Base-by-base conservation (phyloP, 2,797 vertebrate genomes). In the Linurgus olivaceus region DNA sequence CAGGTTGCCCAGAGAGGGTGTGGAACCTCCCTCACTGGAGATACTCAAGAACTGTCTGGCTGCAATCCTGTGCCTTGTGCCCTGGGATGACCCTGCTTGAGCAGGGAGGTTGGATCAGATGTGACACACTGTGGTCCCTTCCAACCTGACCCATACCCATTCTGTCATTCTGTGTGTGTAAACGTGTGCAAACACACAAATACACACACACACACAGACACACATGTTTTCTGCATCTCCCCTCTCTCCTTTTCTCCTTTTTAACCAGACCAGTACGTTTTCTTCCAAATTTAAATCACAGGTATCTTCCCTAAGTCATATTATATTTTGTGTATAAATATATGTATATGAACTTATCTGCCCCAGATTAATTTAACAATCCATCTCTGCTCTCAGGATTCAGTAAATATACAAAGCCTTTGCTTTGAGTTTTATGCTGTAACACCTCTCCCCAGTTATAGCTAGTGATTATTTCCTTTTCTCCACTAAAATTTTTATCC, bases 21-120 rank as follows among this genome's bases (percentile, higher is more conserved):
- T 33, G 50, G 37, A 18, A 20, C 57, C 3, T 63, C 20, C 14
- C 24, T 70, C 7, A 11, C 17, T 23, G 29, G 63, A 70, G 11
- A 57, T 29, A 44, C 0, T 45, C 50, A 20, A 55, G 35, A 88
- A 44, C 24, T 2, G 2, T 17, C 11, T 44, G 18, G 63, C 29
- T 1, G 0, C 24, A 55, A 1, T 37, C 13, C 48, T 88, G 26
- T 42, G 15, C 47, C 5, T 0, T 10, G 17, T 54, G 26, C 23
- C n/a, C 26, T 28, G 28, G 16, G n/a, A 37, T 6, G 11, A 21
- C 28, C 5, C 31, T 37, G 13, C 9, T 15, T 33, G 37, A 13
- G 28, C 28, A 57, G 28, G 19, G 19, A 75, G 23, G 11, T 0
- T 55, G 50, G 29, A 31, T 1, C 8, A 42, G 40, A 8, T 18